Evolutionary conservation across 1,140 invertebrate genomes (phyloP).

Genomic region (Brachionus koreanus): DNA sequence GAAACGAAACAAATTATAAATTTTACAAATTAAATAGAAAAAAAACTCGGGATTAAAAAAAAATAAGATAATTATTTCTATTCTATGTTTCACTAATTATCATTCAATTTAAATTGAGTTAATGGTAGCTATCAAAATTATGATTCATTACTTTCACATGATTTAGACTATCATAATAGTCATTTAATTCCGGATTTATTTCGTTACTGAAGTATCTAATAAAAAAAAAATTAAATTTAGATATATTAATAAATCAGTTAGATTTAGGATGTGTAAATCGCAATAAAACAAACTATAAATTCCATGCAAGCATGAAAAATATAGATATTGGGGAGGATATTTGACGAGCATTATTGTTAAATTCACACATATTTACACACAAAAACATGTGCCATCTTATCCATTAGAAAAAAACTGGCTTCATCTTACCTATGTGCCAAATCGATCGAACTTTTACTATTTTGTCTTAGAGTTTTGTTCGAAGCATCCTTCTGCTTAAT

Average conservation of each 20-base stretch:
- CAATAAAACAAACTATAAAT: not conserved
- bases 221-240: not conserved
- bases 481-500: constrained; percentile 37
- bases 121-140: constrained; percentile 6
- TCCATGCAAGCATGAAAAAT: not conserved
- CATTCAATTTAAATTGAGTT: not conserved
- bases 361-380: not conserved
- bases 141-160: not conserved
- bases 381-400: not conserved
- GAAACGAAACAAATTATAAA: not conserved
- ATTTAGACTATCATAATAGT: constrained; percentile 30
- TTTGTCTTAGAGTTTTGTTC: not conserved
- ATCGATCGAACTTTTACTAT: not conserved
- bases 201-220: constrained; percentile 30
- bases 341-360: not conserved
- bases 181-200: constrained; percentile 3
- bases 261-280: not conserved
- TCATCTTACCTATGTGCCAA: not conserved
- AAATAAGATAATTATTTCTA: not conserved
- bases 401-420: not conserved
- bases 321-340: not conserved
- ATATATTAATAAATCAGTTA: not conserved
- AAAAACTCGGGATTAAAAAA: not conserved
- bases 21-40: not conserved
- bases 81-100: not conserved